A percentile compares a stretch with the other conserved stretches of the same genome.
phyloP scores from a whole-genome alignment of 2,888 invertebrate genomes.

The Criorhina ranunculi region DNA sequence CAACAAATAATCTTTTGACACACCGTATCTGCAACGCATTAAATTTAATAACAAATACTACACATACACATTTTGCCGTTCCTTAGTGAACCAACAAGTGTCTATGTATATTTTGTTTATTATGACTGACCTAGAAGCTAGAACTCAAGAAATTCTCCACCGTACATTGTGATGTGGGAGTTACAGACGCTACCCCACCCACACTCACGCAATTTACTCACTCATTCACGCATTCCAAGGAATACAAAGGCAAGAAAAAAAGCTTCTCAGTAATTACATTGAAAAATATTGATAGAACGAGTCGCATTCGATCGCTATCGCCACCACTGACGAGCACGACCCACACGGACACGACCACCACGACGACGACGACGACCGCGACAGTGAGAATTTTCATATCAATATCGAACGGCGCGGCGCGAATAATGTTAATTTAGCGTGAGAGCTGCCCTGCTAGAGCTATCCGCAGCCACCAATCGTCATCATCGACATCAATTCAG shows the following conservation, averaged over 20 bases:
- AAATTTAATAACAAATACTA: neutral
- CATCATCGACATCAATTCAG: conserved; percentile 59
- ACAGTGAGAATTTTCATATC: conserved; percentile 47
- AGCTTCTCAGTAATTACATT: conserved; percentile 6
- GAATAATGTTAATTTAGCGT: conserved; percentile 54
- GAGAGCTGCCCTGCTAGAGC: conserved; percentile 40
- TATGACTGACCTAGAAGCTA: conserved; percentile 32
- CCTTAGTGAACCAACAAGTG: conserved; percentile 7
- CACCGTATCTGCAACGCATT: neutral
- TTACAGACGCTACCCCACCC: neutral
- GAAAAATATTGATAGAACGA: conserved; percentile 42
- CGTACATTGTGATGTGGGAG: conserved; percentile 7
- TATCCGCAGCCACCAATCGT: conserved; percentile 40
- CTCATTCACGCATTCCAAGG: conserved; percentile 17
- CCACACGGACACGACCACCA: too few relatives aligned
- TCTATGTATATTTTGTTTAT: conserved; percentile 6
- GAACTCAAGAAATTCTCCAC: conserved; percentile 14
- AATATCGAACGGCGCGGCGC: conserved; percentile 47
- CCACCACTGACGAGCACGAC: neutral
- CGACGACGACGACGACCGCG: neutral
- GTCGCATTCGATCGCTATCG: conserved; percentile 43
- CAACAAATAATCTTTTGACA: neutral
- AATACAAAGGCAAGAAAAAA: conserved; percentile 19
- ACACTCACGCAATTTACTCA: conserved; percentile 7
- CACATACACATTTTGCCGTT: conserved; percentile 20